Evolutionary conservation across 2,113 vertebrate genomes (phyloP).

Genomic region (Daubentonia madagascariensis): DNA sequence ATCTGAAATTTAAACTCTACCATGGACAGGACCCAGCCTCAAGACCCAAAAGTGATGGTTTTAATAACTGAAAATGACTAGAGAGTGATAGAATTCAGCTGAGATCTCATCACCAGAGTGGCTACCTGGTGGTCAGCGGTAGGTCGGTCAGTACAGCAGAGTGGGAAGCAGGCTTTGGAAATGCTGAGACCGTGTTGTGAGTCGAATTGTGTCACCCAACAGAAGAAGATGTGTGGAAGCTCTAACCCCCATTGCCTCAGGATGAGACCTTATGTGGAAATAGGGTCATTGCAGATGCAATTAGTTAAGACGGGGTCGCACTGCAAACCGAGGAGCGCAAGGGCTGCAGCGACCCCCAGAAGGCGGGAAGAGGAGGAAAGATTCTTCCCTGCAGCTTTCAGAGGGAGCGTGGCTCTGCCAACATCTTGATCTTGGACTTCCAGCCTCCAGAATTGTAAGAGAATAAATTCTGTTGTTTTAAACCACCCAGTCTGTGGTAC

Average conservation of each 20-base stretch:
- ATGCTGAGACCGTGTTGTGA: neutral
- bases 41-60: neutral
- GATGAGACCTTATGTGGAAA: neutral
- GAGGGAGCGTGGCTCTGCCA: neutral
- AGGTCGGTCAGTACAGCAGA: too few relatives aligned
- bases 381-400: accelerated
- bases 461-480: accelerated
- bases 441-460: neutral
- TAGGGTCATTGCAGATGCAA: neutral
- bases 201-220: neutral
- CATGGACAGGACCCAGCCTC: too few relatives aligned
- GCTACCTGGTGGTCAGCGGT: neutral
- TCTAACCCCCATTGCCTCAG: neutral
- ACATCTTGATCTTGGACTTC: neutral
- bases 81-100: too few relatives aligned
- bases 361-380: neutral
- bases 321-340: too few relatives aligned
- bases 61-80: too few relatives aligned
- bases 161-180: neutral
- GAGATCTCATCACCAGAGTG: neutral
- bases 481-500: accelerated
- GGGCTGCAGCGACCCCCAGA: too few relatives aligned
- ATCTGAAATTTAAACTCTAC: neutral
- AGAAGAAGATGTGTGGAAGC: too few relatives aligned
- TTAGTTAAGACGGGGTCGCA: neutral